These are phyloP conservation scores for Malurus cyaneus DNA, from an alignment of 2,113 vertebrate genomes.

Conservation along the genomic window DNA sequence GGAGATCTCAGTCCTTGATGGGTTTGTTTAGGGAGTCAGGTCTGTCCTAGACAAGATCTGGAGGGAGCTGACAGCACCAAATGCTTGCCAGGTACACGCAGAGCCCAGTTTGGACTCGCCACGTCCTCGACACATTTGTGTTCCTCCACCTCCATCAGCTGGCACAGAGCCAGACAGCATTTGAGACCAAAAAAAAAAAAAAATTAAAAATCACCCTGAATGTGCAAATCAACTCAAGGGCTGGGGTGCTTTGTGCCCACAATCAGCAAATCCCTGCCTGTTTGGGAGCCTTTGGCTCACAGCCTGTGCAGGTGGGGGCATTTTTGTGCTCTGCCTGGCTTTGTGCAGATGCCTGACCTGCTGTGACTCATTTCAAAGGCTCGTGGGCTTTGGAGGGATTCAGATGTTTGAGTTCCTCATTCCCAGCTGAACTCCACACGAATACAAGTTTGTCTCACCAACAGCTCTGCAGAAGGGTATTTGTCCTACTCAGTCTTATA, in stretches of 20 bases:
- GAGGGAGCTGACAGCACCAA: not conserved
- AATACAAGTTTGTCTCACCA: not conserved
- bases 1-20: fast-evolving
- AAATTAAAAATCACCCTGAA: not conserved
- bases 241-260: not conserved
- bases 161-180: not conserved
- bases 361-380: not conserved
- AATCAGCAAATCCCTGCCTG: not conserved
- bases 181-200: not conserved
- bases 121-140: fast-evolving
- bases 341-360: not conserved
- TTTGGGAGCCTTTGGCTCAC: not conserved
- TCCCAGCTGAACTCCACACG: not conserved
- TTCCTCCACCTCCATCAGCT: not conserved
- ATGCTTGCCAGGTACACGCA: not conserved
- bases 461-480: not conserved
- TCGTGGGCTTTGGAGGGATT: not conserved
- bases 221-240: fast-evolving
- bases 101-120: not conserved
- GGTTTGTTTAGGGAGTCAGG: not conserved
- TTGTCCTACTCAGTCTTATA: not conserved
- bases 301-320: not conserved
- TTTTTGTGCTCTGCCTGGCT: not conserved
- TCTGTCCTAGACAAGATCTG: not conserved
- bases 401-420: not conserved